phyloP scores from a whole-genome alignment of 2,113 vertebrate genomes.

The Ciconia maguari region DNA sequence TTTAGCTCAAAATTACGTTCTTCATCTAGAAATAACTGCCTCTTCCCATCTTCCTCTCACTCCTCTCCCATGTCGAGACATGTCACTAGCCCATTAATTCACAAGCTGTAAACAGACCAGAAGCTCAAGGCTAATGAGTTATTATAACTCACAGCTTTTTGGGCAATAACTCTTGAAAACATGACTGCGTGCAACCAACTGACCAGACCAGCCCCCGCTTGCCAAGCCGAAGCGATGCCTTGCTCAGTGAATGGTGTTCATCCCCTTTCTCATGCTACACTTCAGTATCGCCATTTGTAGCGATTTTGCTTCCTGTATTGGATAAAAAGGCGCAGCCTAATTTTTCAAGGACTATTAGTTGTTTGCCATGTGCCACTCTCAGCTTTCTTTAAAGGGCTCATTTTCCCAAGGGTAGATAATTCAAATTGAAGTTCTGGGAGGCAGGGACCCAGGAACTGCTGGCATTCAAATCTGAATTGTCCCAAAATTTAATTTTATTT shows the following conservation, averaged over 20 bases:
- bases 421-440: not conserved
- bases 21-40: not conserved
- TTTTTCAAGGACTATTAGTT: not conserved
- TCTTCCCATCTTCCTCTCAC: not conserved
- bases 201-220: accelerated
- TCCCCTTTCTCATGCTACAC: not conserved
- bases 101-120: not conserved
- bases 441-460: not conserved
- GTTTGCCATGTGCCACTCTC: not conserved
- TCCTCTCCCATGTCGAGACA: not conserved
- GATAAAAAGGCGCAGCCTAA: not conserved
- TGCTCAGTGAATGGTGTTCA: not conserved
- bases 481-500: not conserved
- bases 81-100: not conserved
- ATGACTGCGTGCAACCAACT: accelerated
- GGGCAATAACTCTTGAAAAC: not conserved
- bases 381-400: not conserved
- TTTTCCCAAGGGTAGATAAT: not conserved
- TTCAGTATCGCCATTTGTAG: not conserved
- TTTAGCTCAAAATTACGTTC: not conserved
- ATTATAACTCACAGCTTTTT: not conserved
- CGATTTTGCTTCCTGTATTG: not conserved
- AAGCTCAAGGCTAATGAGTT: not conserved
- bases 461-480: not conserved
- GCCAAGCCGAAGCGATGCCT: not conserved